Evolutionary conservation across 2,888 invertebrate species (phyloP).

Genomic region (Orgyia antiqua): DNA sequence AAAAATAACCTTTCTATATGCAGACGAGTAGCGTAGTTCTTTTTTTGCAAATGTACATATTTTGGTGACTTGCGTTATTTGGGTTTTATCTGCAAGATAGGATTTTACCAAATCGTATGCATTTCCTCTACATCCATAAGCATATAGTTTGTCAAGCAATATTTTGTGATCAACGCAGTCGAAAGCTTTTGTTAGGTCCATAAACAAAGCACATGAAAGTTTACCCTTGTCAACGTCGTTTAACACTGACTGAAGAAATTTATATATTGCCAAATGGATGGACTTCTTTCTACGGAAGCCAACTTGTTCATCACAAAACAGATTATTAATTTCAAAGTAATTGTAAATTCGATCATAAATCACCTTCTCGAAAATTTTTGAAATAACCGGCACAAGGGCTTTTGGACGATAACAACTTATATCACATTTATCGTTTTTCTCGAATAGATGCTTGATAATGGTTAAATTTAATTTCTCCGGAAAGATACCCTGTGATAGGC

Average conservation of each 20-base stretch:
- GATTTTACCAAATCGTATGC: background rate
- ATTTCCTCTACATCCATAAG: slow-evolving; percentile 1
- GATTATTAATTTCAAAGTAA: no score
- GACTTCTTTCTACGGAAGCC: slow-evolving; percentile 1
- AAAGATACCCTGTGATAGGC: slow-evolving; percentile 1
- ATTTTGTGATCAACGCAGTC: slow-evolving; percentile 2
- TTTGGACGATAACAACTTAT: background rate
- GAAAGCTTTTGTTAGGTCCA: slow-evolving; percentile 2
- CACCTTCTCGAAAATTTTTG: slow-evolving; percentile 1
- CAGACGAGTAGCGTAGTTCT: background rate
- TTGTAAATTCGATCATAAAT: background rate
- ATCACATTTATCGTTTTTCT: background rate
- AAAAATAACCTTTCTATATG: no score
- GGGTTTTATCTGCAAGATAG: background rate
- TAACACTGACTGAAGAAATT: background rate
- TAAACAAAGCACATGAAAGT: slow-evolving; percentile 1
- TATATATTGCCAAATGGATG: background rate
- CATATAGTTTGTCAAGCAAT: slow-evolving; percentile 1
- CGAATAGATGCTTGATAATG: slow-evolving; percentile 2
- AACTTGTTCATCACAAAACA: background rate
- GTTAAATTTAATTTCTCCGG: slow-evolving; percentile 1
- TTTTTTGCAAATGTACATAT: background rate
- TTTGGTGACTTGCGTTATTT: background rate
- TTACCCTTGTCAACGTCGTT: background rate
- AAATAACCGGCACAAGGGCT: background rate